Evolutionary conservation across 2,113 vertebrate species (phyloP), one percentile per base, ranked within the genome.

Genomic region (Mesocricetus auratus): DNA sequence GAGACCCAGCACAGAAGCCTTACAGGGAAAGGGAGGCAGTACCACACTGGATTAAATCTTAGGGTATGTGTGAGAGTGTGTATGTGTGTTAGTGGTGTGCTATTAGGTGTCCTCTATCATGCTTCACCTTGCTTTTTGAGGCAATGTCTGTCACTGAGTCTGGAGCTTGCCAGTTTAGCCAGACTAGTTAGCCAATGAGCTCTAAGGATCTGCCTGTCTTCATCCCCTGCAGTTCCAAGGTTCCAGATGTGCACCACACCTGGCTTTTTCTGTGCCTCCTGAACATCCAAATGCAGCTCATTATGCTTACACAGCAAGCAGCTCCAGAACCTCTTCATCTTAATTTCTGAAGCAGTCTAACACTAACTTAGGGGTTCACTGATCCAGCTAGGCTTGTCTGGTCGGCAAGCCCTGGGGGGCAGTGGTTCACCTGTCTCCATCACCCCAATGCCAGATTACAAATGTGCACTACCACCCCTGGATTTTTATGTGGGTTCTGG

Each of bases 1-100:
- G 64, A 50, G 15, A 45, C 47, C 19, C 16, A 9, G 33, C 31
- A 33, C 13, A 36, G 53, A 36, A 53, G 85, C 89, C 97, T 96
- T 92, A 96, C 73, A 94, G 96, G 96, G 94, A 88, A 95, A 96
- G 93, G 89, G 93, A 97, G 96, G 97, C 91, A 74, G 93, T 97
- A 97, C 96, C 91, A 96, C 93, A 83, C 93, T 97, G 96, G 95
- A 95, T 98, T 97, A 98, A 97, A 95, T 64, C 74, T 96, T 95
- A 97, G 15, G 7, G 58, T 10, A n/a, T 56, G 50, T n/a, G 17
- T 60, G 79, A 60, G 56, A 26, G 8, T 66, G 82, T 86, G 60
- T 50, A 31, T 36, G 83, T 50, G 42, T 68, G 62, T 47, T 53
- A 53, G 8, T 53, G 50, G 73, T 75, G 22, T 45, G 73, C 7